Evolutionary conservation across 1,140 invertebrate species (phyloP).

Genomic region (Zaprionus tsacasi): DNA sequence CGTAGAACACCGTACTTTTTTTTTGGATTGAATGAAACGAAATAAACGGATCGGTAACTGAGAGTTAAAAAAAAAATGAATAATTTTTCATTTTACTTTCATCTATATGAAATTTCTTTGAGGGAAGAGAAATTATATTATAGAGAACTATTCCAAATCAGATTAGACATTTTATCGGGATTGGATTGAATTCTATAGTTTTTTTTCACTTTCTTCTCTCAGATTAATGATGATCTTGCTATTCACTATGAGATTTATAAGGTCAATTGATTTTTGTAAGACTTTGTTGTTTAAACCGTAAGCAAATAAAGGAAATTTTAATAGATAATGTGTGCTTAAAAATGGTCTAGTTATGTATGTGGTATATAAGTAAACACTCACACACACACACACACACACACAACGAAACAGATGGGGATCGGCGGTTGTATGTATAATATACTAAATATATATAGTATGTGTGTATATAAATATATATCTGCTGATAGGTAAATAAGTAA

Average conservation of each 20-base stretch:
- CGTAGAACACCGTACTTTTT: slow-evolving; percentile 14
- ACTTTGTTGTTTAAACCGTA: slow-evolving; percentile 23
- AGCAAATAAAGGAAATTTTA: slow-evolving; percentile 51
- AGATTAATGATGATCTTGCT: background rate
- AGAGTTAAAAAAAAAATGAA: background rate
- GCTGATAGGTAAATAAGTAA: slow-evolving; percentile 64
- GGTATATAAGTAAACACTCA: slow-evolving; percentile 9
- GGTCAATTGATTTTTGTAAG: background rate
- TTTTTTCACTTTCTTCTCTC: background rate
- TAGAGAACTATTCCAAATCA: no score
- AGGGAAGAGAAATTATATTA: no score
- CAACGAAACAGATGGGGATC: background rate
- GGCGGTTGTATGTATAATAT: background rate
- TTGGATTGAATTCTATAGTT: no score
- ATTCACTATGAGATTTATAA: slow-evolving; percentile 22
- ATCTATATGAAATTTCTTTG: no score
- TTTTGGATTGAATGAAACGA: slow-evolving; percentile 9
- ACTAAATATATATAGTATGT: slow-evolving; percentile 18
- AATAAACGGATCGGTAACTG: slow-evolving; percentile 6
- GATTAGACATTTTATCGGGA: no score
- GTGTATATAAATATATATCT: slow-evolving; percentile 25
- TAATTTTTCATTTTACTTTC: no score
- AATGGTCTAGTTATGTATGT: slow-evolving; percentile 23
- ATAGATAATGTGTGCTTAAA: slow-evolving; percentile 42
- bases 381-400: background rate